Conservation (phyloP, 2,113 vertebrate species). For the Engraulis encrasicolus region DNA sequence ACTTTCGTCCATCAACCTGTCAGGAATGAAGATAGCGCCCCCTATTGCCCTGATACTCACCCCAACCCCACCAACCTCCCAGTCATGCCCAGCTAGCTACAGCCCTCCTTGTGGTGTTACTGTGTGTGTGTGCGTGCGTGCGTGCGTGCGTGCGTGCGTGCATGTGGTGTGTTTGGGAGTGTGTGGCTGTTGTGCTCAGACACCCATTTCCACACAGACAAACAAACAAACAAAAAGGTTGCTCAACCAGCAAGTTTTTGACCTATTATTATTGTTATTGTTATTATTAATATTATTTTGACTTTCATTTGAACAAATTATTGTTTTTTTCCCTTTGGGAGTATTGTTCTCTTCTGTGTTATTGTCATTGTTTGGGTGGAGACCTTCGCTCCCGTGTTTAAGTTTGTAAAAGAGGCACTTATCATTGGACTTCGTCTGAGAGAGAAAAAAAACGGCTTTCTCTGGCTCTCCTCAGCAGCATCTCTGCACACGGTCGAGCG, state of each 20-base stretch:
- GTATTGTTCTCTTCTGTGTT: background rate
- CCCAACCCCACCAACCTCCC: slow-evolving; percentile 39
- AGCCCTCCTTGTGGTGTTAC: slow-evolving; percentile 26
- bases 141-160: slow-evolving; percentile 51
- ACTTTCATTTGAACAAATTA: background rate
- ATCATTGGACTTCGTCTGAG: slow-evolving; percentile 21
- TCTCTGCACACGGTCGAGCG: background rate
- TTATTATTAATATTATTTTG: slow-evolving; percentile 51
- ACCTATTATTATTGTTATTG: too few species aligned
- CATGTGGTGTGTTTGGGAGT: slow-evolving; percentile 65
- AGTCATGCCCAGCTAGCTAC: background rate
- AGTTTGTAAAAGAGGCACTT: slow-evolving; percentile 41
- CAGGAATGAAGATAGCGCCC: slow-evolving; percentile 12
- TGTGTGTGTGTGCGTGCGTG: slow-evolving; percentile 47
- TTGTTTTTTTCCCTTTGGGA: slow-evolving; percentile 1
- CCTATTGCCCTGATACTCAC: background rate
- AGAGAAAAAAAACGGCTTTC: background rate
- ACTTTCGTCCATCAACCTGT: background rate
- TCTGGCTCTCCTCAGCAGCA: background rate
- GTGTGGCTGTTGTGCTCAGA: slow-evolving; percentile 11
- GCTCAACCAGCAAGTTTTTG: slow-evolving; percentile 95
- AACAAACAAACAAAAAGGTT: slow-evolving; percentile 74
- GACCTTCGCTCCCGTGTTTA: background rate
- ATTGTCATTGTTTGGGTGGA: background rate
- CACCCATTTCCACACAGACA: slow-evolving; percentile 61